Base-by-base conservation (phyloP, 2,113 vertebrate species). In the Myotis yumanensis region DNA sequence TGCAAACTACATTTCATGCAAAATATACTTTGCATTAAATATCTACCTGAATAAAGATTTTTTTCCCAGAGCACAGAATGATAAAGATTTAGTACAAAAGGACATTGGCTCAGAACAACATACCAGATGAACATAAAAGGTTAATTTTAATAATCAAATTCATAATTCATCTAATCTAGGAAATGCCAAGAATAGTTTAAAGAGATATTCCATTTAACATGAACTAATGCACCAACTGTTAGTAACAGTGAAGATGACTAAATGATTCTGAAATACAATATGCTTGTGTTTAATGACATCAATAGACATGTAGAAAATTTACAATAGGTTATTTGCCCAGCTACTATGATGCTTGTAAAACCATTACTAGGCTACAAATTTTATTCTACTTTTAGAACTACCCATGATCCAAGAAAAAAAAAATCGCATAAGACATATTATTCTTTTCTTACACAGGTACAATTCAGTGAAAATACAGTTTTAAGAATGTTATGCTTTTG, bases 271-370 rank as follows among this genome's bases (percentile, higher is more conserved):
- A 97, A 98, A 98, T 97, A 98, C 97, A 98, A 98, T 98, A 98
- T 98, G 98, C 97, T 98, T 96, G 97, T 98, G 98, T 98, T 98
- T 99, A 99, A 99, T 99, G 98, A 98, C 98, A 99, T 98, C 98
- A 98, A 98, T 98, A 98, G 98, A 98, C 97, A 98, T 97, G 97
- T 95, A 98, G 98, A 97, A 98, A 98, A 98, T 98, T 98, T 98
- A 98, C 97, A 97, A 97, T 96, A 97, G 88, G 98, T 98, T 98
- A 99, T 98, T 98, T 98, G 97, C 92, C 95, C 89, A 97, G 88
- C 98, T 97, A 98, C 98, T 98, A 97, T 98, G 98, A 98, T 98
- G 97, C 96, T 93, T 98, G 46, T 48, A 97, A 96, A 98, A 98
- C 84, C 87, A 97, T 98, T 97, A 98, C 98, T 98, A 98, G 97